These are phyloP conservation scores for Drosophila arizonae DNA, from an alignment of 1,140 invertebrate genomes.

Conservation along the genomic window DNA sequence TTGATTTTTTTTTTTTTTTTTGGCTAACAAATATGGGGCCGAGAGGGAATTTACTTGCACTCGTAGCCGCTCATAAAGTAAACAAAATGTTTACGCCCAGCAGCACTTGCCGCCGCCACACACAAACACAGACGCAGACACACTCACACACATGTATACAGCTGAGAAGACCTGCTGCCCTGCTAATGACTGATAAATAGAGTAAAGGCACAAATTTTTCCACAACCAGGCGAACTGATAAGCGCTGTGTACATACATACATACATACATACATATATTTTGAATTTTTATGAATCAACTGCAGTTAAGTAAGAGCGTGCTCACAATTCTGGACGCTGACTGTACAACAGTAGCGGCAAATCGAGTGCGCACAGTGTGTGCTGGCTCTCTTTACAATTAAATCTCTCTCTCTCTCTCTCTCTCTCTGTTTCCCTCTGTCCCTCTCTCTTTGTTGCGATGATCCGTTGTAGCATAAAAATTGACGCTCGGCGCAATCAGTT, in stretches of 20 bases:
- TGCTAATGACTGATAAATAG: constrained; percentile 38
- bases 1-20: background rate
- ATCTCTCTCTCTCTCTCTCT: constrained; percentile 20
- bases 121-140: constrained; percentile 18
- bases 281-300: constrained; percentile 59
- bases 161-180: constrained; percentile 18
- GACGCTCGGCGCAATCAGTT: constrained; percentile 45
- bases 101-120: constrained; percentile 32
- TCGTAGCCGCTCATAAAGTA: constrained; percentile 32
- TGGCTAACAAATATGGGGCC: background rate
- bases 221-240: constrained; percentile 60
- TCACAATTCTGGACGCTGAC: constrained; percentile 27
- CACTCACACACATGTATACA: constrained; percentile 1
- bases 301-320: constrained; percentile 4
- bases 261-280: background rate
- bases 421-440: constrained; percentile 5
- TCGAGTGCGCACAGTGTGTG: background rate
- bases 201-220: constrained; percentile 52
- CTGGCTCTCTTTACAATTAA: background rate
- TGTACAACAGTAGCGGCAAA: constrained; percentile 35
- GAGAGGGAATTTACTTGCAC: constrained; percentile 25
- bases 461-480: constrained; percentile 63
- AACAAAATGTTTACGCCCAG: constrained; percentile 42
- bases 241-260: constrained; percentile 15
- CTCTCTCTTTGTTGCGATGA: background rate